phyloP scores from a whole-genome alignment of 2,888 invertebrate species.

The Agrilus cyanescens region DNA sequence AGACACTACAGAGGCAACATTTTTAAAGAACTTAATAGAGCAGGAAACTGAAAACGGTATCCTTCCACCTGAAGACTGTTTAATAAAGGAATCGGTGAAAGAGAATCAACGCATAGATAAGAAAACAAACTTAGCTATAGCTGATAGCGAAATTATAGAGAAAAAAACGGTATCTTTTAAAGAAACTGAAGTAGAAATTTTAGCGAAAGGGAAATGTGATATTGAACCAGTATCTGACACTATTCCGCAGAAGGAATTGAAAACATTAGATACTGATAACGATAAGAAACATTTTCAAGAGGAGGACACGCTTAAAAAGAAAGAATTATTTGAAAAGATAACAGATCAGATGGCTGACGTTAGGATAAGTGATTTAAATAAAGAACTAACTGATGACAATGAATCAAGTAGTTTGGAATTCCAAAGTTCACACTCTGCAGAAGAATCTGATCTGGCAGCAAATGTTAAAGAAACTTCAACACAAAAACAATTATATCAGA shows the following conservation, averaged over 20 bases:
- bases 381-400: slow-evolving; percentile 3
- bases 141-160: too few species aligned
- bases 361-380: neutral
- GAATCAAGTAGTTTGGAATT: too few species aligned
- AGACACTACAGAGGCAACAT: neutral
- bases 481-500: too few species aligned
- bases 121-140: neutral
- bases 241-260: too few species aligned
- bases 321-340: neutral
- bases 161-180: too few species aligned
- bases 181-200: too few species aligned
- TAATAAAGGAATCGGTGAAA: neutral
- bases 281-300: too few species aligned
- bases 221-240: too few species aligned
- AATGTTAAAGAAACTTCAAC: neutral
- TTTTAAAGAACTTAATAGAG: neutral
- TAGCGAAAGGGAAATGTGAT: too few species aligned
- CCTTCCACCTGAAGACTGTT: neutral
- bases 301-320: too few species aligned
- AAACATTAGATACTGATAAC: too few species aligned
- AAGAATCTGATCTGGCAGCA: neutral
- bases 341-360: neutral
- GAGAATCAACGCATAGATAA: neutral
- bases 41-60: neutral
- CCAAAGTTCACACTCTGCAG: neutral